These are phyloP conservation scores for Drosophila mulleri DNA, from an alignment of 2,888 invertebrate species.

Conservation along the genomic window DNA sequence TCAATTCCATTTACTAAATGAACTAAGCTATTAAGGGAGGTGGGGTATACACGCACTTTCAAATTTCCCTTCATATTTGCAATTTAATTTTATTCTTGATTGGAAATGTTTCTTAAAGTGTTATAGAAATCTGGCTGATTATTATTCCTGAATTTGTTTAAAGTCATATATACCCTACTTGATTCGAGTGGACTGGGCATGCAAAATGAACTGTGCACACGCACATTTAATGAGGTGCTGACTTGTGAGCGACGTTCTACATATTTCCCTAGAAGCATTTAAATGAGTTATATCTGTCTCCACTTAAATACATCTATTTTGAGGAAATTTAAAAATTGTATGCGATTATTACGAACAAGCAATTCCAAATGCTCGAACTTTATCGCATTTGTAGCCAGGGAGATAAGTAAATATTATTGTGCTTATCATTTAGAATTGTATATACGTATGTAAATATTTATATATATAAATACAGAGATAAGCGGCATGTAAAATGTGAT, in stretches of 20 bases:
- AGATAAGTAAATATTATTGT: constrained; percentile 26
- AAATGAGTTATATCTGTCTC: constrained; percentile 33
- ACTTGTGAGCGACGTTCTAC: constrained; percentile 23
- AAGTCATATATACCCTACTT: not conserved
- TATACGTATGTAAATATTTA: not conserved
- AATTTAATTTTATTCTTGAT: constrained; percentile 1
- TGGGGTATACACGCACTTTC: constrained; percentile 10
- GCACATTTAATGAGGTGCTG: constrained; percentile 46
- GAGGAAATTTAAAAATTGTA: constrained; percentile 13
- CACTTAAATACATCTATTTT: constrained; percentile 20
- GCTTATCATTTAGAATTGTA: constrained; percentile 9
- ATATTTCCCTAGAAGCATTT: constrained; percentile 29
- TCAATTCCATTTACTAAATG: not conserved
- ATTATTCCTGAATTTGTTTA: no score
- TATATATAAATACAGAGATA: not conserved
- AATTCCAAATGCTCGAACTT: constrained; percentile 8
- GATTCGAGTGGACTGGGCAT: not conserved
- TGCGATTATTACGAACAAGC: constrained; percentile 4
- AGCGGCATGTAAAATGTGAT: constrained; percentile 5
- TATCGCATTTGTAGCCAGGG: constrained; percentile 23
- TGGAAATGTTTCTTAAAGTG: not conserved
- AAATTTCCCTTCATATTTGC: not conserved
- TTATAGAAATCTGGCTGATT: not conserved
- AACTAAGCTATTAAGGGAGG: not conserved
- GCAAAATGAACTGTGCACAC: constrained; percentile 21